These are phyloP conservation scores for Bagarius yarrelli DNA, from an alignment of 2,113 vertebrate genomes.

Conservation along the genomic window DNA sequence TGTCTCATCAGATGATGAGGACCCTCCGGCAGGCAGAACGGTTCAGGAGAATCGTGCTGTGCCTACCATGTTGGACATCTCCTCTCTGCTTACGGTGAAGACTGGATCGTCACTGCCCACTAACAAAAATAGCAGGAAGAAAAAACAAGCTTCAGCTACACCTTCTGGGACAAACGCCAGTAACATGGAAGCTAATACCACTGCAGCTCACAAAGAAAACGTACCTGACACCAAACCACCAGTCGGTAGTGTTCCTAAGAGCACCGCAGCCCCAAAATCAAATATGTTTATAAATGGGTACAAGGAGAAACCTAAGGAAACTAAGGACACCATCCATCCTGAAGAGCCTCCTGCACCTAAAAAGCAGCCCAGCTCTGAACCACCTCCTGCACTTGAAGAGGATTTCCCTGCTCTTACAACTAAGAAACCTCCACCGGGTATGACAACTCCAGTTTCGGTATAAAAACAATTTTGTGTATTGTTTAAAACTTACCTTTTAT, in stretches of 20 bases:
- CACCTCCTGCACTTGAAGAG: conserved; percentile 73
- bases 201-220: conserved; percentile 68
- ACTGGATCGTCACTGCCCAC: conserved; percentile 63
- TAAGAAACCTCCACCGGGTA: conserved; percentile 92
- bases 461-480: not conserved
- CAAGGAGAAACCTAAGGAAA: conserved; percentile 63
- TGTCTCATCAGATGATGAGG: conserved; percentile 67
- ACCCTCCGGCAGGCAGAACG: conserved; percentile 55
- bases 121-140: conserved; percentile 80
- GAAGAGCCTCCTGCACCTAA: conserved; percentile 72
- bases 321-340: conserved; percentile 46
- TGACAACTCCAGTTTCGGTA: not conserved
- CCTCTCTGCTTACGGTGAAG: conserved; percentile 80
- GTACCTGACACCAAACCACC: conserved; percentile 67
- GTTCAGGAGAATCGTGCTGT: conserved; percentile 76
- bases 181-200: not conserved
- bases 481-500: not conserved
- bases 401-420: conserved; percentile 89
- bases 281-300: conserved; percentile 76
- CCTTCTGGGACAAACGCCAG: not conserved
- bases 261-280: conserved; percentile 21
- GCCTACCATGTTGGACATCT: conserved; percentile 83
- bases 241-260: conserved; percentile 43
- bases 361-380: conserved; percentile 62
- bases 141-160: conserved; percentile 68